Percentiles rank a stretch among this genome's conserved stretches.
Conservation (phyloP, 1,140 invertebrate species). For the Zaprionus kolodkinae region DNA sequence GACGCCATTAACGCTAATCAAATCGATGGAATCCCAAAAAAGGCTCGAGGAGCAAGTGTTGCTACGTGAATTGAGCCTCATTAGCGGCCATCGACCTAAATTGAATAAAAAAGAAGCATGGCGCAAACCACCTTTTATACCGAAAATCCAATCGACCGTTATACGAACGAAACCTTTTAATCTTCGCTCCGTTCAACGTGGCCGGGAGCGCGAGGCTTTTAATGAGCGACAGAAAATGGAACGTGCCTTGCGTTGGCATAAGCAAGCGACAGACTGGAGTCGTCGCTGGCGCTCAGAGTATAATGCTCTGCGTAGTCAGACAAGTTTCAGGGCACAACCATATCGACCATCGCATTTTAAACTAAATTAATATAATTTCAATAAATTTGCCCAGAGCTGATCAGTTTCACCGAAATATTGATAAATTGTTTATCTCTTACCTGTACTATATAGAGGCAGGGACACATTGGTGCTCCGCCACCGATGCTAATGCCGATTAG, state of each 20-base stretch:
- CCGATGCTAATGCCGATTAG: slow-evolving; percentile 99
- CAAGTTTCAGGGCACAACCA: slow-evolving; percentile 56
- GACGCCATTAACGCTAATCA: slow-evolving; percentile 40
- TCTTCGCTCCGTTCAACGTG: slow-evolving; percentile 34
- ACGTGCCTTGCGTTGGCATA: slow-evolving; percentile 5
- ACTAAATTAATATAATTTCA: no score
- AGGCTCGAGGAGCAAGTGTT: neutral
- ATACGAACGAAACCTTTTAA: slow-evolving; percentile 48
- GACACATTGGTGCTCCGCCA: slow-evolving; percentile 97
- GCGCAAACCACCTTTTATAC: slow-evolving; percentile 46
- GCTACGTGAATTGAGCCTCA: neutral
- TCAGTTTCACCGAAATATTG: no score
- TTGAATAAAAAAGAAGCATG: slow-evolving; percentile 2
- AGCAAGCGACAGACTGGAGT: neutral
- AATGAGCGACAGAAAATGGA: slow-evolving; percentile 15
- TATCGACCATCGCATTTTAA: neutral
- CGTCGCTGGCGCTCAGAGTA: slow-evolving; percentile 27
- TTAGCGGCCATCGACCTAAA: slow-evolving; percentile 15
- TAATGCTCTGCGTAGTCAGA: slow-evolving; percentile 25
- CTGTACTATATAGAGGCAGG: slow-evolving; percentile 98
- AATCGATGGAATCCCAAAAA: slow-evolving; percentile 23
- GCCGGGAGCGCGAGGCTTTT: slow-evolving; percentile 28
- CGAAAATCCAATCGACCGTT: slow-evolving; percentile 24
- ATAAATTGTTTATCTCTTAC: slow-evolving; percentile 85
- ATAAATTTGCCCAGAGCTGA: neutral